Conservation (phyloP, 1,140 invertebrate genomes). For the Fopius arisanus region DNA sequence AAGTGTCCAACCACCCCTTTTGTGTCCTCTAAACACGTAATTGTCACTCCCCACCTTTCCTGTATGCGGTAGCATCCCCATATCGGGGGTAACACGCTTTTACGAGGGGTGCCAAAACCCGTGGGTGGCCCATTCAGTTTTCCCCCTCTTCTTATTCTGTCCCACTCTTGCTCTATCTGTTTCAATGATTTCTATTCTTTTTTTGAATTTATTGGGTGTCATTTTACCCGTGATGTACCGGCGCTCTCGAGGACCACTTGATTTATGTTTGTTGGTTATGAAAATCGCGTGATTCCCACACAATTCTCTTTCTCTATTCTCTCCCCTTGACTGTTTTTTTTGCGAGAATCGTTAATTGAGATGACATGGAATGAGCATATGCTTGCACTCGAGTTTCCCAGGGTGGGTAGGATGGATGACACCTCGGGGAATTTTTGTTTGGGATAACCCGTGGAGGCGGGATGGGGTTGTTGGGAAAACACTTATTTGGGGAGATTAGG, state of each 20-base stretch:
- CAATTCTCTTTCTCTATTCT: not conserved
- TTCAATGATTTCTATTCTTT: conserved; percentile 13
- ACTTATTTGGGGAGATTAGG: not conserved
- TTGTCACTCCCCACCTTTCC: conserved; percentile 48
- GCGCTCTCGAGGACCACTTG: conserved; percentile 38
- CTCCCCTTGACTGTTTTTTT: conserved; percentile 13
- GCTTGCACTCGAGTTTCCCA: conserved; percentile 49
- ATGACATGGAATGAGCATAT: conserved; percentile 40
- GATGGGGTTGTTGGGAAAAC: not conserved
- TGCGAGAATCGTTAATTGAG: conserved; percentile 22
- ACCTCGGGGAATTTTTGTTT: conserved; percentile 1
- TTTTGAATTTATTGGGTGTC: not conserved
- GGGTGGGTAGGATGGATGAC: conserved; percentile 8
- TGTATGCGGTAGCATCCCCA: conserved; percentile 23
- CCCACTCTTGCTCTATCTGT: not conserved
- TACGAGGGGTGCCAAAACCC: conserved; percentile 15
- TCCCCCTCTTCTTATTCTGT: not conserved
- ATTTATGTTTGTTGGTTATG: conserved; percentile 56
- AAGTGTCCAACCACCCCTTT: conserved; percentile 41
- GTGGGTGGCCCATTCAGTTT: not conserved
- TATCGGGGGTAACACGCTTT: conserved; percentile 24
- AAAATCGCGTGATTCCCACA: conserved; percentile 54
- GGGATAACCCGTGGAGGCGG: not conserved
- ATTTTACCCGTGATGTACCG: not conserved
- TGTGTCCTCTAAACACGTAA: conserved; percentile 55